Conservation (phyloP, 2,113 vertebrate species). For the Pao palembangensis region DNA sequence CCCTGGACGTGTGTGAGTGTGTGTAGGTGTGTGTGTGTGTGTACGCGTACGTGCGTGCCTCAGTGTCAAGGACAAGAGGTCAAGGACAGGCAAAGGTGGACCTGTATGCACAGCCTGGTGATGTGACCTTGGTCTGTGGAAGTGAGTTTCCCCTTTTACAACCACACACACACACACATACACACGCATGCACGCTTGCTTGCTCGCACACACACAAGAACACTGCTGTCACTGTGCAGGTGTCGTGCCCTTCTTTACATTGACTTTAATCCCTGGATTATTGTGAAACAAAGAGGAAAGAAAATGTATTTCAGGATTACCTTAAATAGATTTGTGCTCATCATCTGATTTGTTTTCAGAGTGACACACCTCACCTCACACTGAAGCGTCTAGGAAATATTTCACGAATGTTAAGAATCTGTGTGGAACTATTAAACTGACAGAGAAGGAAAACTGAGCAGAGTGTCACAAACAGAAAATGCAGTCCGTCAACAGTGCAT, state of each 20-base stretch:
- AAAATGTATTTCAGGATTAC: slow-evolving; percentile 30
- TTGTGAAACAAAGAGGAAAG: background rate
- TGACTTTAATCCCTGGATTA: background rate
- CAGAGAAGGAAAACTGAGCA: too few species aligned
- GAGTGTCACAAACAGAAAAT: too few species aligned
- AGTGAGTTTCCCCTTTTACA: slow-evolving; percentile 46
- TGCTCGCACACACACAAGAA: slow-evolving; percentile 6
- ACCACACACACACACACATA: slow-evolving; percentile 9
- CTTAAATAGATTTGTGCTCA: slow-evolving; percentile 12
- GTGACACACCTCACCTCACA: slow-evolving; percentile 19
- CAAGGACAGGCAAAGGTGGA: slow-evolving; percentile 27
- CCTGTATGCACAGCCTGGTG: slow-evolving; percentile 49
- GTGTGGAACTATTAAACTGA: background rate
- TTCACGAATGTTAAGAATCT: background rate
- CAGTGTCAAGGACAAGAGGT: slow-evolving; percentile 28
- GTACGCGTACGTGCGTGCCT: slow-evolving; percentile 11
- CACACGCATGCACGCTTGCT: background rate
- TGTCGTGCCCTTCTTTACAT: background rate
- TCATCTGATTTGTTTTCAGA: background rate
- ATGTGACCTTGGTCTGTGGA: slow-evolving; percentile 52
- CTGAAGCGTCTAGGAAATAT: background rate
- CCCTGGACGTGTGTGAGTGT: slow-evolving; percentile 21
- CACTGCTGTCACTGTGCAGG: too few species aligned
- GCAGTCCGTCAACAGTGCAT: too few species aligned
- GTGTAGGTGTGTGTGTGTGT: slow-evolving; percentile 15